Percentiles rank a stretch among this genome's conserved stretches.
phyloP scores from a whole-genome alignment of 2,888 invertebrate species.

The Epinotia demarniana region DNA sequence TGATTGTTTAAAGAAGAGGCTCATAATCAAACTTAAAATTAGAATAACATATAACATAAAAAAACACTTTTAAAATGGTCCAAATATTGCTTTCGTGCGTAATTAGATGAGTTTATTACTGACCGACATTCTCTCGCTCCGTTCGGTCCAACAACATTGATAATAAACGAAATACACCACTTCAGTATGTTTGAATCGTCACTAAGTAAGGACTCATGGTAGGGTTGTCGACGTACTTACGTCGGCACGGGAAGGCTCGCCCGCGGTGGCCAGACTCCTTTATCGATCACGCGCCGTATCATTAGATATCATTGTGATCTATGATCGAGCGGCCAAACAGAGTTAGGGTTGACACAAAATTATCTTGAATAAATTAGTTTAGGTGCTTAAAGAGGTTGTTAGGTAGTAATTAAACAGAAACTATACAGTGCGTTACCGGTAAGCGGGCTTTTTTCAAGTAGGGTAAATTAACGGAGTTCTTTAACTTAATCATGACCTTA shows the following conservation, averaged over 20 bases:
- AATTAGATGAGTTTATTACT: too few species aligned
- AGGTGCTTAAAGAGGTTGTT: too few species aligned
- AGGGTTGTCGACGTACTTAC: constrained; percentile 21
- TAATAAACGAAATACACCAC: not conserved
- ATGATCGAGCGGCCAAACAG: constrained; percentile 68
- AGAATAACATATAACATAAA: too few species aligned
- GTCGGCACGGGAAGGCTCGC: constrained; percentile 62
- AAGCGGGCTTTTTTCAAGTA: too few species aligned
- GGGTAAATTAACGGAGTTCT: too few species aligned
- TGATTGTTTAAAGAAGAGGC: too few species aligned
- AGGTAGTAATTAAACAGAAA: too few species aligned
- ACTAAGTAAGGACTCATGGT: constrained; percentile 15
- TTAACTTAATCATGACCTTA: too few species aligned
- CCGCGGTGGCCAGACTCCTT: constrained; percentile 75
- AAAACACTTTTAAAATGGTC: too few species aligned
- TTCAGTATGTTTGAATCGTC: not conserved
- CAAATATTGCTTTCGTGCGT: too few species aligned
- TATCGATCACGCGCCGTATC: constrained; percentile 79
- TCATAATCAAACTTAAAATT: too few species aligned
- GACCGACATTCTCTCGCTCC: not conserved
- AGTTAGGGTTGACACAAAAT: constrained; percentile 56
- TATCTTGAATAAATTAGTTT: not conserved
- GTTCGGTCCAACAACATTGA: not conserved
- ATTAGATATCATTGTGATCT: constrained; percentile 83
- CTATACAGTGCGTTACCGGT: too few species aligned